Percentiles rank a stretch among this genome's conserved stretches.
Evolutionary conservation across 2,888 invertebrate species (phyloP).

Genomic region (Autographa pulchrina): DNA sequence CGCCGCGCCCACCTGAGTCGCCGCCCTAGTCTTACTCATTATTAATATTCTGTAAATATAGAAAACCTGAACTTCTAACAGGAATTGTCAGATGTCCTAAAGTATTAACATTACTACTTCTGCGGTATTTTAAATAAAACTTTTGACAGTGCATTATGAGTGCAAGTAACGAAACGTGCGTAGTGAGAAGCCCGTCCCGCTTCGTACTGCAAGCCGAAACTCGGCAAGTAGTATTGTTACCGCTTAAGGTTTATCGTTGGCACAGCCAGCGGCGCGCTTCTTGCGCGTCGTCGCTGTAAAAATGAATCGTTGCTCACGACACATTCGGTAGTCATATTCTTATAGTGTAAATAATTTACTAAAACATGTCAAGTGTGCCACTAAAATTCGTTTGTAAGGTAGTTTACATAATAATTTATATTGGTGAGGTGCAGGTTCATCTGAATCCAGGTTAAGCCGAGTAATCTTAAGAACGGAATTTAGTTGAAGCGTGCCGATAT

Average conservation of each 20-base stretch:
- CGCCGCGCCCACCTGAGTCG: slow-evolving; percentile 20
- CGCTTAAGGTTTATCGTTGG: slow-evolving; percentile 15
- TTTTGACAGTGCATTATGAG: neutral
- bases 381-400: slow-evolving; percentile 17
- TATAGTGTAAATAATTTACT: slow-evolving; percentile 35
- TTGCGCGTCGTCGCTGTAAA: slow-evolving; percentile 6
- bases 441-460: neutral
- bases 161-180: too few species aligned
- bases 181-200: neutral
- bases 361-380: slow-evolving; percentile 2
- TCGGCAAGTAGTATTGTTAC: slow-evolving; percentile 22
- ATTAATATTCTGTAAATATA: slow-evolving; percentile 33
- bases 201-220: neutral
- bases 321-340: slow-evolving; percentile 14
- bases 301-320: slow-evolving; percentile 25
- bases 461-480: neutral
- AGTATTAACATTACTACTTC: slow-evolving; percentile 36
- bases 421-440: neutral
- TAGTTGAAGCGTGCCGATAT: neutral
- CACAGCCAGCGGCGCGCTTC: slow-evolving; percentile 1
- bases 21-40: slow-evolving; percentile 15
- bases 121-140: neutral
- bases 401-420: neutral
- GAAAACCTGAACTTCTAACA: slow-evolving; percentile 8
- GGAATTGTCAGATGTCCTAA: slow-evolving; percentile 1